Percentiles rank a stretch among this genome's conserved stretches.
Evolutionary conservation across 2,888 invertebrate species (phyloP).

Genomic region (Acronicta aceris): DNA sequence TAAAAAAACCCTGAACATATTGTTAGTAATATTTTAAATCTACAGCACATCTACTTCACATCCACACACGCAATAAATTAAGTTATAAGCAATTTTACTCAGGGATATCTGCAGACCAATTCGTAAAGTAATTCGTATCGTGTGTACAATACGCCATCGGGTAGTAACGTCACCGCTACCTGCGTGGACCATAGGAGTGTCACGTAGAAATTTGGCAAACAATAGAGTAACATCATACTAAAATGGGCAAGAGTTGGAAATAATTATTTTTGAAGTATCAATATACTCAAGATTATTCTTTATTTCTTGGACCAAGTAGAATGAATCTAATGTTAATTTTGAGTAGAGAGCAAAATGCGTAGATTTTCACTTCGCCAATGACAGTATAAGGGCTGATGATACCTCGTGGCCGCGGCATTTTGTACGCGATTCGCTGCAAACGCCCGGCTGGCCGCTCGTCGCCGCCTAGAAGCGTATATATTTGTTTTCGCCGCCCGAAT

Average conservation of each 20-base stretch:
- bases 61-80: too few species aligned
- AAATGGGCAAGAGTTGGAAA: not conserved
- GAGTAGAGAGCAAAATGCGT: constrained; percentile 65
- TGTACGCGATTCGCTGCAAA: constrained; percentile 46
- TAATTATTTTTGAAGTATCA: constrained; percentile 12
- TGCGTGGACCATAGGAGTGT: too few species aligned
- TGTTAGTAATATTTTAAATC: too few species aligned
- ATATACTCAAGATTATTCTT: constrained; percentile 6
- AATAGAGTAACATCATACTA: not conserved
- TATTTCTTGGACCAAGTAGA: constrained; percentile 22
- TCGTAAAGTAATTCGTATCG: too few species aligned
- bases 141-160: too few species aligned
- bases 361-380: constrained; percentile 41
- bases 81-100: too few species aligned
- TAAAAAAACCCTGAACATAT: too few species aligned
- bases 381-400: constrained; percentile 45
- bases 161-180: too few species aligned
- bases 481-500: constrained; percentile 49
- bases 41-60: too few species aligned
- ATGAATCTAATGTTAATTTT: constrained; percentile 46
- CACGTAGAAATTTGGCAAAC: too few species aligned
- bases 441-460: constrained; percentile 50
- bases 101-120: too few species aligned
- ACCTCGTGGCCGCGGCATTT: constrained; percentile 44
- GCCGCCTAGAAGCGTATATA: constrained; percentile 50